Conservation (phyloP, 2,113 vertebrate genomes). For the Loxodonta africana region DNA sequence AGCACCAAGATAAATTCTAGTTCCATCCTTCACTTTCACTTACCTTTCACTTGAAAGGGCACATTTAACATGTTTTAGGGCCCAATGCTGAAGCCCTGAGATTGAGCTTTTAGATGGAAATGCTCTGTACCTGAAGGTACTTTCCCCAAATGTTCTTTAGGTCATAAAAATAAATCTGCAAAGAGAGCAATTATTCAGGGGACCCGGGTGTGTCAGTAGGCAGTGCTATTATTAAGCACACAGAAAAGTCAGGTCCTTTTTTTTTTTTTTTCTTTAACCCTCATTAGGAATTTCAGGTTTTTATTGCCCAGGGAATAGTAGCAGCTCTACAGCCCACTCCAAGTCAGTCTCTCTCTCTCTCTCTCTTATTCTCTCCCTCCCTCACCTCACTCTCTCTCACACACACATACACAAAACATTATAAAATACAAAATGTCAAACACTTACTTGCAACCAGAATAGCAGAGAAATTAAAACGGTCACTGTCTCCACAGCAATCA, state of each 20-base stretch:
- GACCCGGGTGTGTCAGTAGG: constrained; percentile 54
- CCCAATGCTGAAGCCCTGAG: background rate
- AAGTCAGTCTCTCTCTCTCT: background rate
- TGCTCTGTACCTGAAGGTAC: constrained; percentile 24
- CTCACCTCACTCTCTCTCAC: background rate
- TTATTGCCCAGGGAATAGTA: constrained; percentile 61
- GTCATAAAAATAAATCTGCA: constrained; percentile 76
- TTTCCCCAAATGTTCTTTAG: constrained; percentile 44
- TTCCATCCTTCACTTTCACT: background rate
- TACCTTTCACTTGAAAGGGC: constrained; percentile 20
- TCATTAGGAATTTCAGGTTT: constrained; percentile 73
- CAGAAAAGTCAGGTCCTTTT: constrained; percentile 3
- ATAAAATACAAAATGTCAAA: constrained; percentile 49
- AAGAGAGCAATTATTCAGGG: constrained; percentile 74
- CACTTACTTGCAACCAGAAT: constrained; percentile 42
- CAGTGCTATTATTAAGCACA: constrained; percentile 74
- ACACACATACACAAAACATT: background rate
- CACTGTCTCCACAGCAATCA: background rate
- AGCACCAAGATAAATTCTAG: background rate
- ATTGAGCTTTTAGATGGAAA: constrained; percentile 36
- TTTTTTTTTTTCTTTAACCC: constrained; percentile 28
- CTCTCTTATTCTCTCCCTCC: background rate
- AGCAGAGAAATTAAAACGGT: constrained; percentile 44
- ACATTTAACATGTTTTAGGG: constrained; percentile 20
- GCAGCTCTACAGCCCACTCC: background rate